Conservation (phyloP, 2,888 invertebrate species). For the Neria commutata region DNA sequence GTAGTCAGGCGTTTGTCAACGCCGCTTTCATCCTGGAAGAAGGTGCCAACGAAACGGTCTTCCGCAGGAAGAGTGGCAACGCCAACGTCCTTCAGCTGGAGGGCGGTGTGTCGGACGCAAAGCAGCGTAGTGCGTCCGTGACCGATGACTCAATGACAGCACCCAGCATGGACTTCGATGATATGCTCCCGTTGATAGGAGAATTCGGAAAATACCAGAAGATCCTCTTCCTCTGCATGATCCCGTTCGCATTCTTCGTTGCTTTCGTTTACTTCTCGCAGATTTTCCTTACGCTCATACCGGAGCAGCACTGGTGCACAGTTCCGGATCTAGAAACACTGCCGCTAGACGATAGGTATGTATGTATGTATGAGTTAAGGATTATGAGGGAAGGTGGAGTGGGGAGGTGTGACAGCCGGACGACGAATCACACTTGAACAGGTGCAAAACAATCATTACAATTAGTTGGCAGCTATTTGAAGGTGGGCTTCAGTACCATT, state of each 20-base stretch:
- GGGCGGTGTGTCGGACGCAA: neutral
- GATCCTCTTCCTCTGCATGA: slow-evolving; percentile 80
- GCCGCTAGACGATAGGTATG: slow-evolving; percentile 68
- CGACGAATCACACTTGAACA: neutral
- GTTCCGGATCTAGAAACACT: slow-evolving; percentile 71
- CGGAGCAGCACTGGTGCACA: slow-evolving; percentile 83
- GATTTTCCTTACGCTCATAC: slow-evolving; percentile 83
- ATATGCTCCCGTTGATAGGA: slow-evolving; percentile 80
- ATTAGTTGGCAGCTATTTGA: too few species aligned
- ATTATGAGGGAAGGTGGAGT: too few species aligned
- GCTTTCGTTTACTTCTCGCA: slow-evolving; percentile 89
- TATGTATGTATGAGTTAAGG: neutral
- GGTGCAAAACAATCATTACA: too few species aligned
- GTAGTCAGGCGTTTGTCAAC: slow-evolving; percentile 32
- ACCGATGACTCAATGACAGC: too few species aligned
- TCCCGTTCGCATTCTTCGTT: slow-evolving; percentile 86
- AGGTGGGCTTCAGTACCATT: too few species aligned
- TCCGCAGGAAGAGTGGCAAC: neutral
- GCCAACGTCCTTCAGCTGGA: neutral
- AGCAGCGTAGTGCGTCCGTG: too few species aligned
- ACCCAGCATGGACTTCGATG: slow-evolving; percentile 76
- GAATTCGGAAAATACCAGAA: slow-evolving; percentile 87
- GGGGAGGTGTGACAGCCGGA: too few species aligned
- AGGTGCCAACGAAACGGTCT: slow-evolving; percentile 20
- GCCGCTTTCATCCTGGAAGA: slow-evolving; percentile 33